These are phyloP conservation scores for Dendronephthya gigantea DNA, from an alignment of 64 coral and sea anemone genomes.

Conservation along the genomic window DNA sequence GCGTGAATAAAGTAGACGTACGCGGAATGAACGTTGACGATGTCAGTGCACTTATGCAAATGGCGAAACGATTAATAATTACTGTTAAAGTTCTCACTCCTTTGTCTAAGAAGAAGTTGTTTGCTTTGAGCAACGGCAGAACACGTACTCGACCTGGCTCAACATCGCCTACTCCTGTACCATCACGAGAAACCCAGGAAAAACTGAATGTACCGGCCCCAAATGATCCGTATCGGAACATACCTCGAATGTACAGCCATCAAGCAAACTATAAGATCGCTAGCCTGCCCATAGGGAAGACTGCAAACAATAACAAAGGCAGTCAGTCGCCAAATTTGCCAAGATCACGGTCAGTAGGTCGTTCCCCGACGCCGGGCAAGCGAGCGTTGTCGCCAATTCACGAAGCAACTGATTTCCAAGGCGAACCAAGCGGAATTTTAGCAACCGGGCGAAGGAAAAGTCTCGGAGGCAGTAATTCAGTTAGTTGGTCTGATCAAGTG, in stretches of 20 bases:
- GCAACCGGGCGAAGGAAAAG: slow-evolving; percentile 23
- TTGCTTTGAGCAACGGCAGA: slow-evolving; percentile 23
- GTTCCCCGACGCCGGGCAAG: slow-evolving; percentile 63
- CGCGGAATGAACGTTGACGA: slow-evolving; percentile 79
- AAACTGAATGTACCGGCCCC: slow-evolving; percentile 21
- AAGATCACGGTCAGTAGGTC: slow-evolving; percentile 20
- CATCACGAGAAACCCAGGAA: not conserved
- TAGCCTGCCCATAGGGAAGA: slow-evolving; percentile 88
- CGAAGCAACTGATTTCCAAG: slow-evolving; percentile 32
- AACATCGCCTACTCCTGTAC: slow-evolving; percentile 24
- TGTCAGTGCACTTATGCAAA: slow-evolving; percentile 98
- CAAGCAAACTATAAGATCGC: slow-evolving; percentile 96
- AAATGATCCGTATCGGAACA: slow-evolving; percentile 25
- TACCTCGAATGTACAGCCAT: slow-evolving; percentile 44
- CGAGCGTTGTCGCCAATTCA: slow-evolving; percentile 79
- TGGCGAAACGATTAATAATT: slow-evolving; percentile 74
- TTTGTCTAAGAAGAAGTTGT: slow-evolving; percentile 34
- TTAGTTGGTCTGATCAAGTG: slow-evolving; percentile 57
- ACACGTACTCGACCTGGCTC: slow-evolving; percentile 30
- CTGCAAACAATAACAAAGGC: slow-evolving; percentile 49
- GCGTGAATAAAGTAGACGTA: slow-evolving; percentile 97
- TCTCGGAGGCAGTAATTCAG: slow-evolving; percentile 29
- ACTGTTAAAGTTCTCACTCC: slow-evolving; percentile 93
- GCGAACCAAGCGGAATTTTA: slow-evolving; percentile 17
- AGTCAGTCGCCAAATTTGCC: slow-evolving; percentile 38